Conservation (phyloP, 2,888 invertebrate species). For the Orthosia cruda region DNA sequence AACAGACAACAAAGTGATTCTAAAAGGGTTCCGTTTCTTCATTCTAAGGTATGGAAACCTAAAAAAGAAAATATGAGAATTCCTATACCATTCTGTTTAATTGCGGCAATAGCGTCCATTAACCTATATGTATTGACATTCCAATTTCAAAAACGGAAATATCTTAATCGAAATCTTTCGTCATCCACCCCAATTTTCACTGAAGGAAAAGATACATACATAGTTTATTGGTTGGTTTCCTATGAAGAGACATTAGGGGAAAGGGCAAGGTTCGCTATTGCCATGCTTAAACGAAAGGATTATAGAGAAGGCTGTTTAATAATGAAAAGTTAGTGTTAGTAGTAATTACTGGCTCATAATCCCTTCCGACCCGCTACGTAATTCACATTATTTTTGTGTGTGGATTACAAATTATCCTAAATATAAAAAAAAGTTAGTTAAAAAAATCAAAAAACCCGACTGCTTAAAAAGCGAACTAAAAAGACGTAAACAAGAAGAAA, state of each 20-base stretch:
- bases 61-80: no score
- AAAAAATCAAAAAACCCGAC: no score
- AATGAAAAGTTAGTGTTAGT: not conserved
- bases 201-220: not conserved
- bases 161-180: not conserved
- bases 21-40: no score
- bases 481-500: no score
- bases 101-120: no score
- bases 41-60: no score
- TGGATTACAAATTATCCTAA: constrained; percentile 7
- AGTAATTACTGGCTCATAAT: not conserved
- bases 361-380: not conserved
- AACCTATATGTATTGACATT: no score
- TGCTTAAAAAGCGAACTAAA: no score
- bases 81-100: no score
- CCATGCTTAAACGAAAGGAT: not conserved
- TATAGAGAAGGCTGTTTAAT: not conserved
- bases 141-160: no score
- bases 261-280: not conserved
- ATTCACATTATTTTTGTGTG: not conserved
- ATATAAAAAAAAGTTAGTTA: no score
- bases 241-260: not conserved
- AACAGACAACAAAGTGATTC: no score
- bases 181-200: not conserved
- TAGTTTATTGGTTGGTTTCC: not conserved